A percentile compares a stretch with the other conserved stretches of the same genome.
Conservation (phyloP, 2,113 vertebrate genomes). For the Lynx canadensis region DNA sequence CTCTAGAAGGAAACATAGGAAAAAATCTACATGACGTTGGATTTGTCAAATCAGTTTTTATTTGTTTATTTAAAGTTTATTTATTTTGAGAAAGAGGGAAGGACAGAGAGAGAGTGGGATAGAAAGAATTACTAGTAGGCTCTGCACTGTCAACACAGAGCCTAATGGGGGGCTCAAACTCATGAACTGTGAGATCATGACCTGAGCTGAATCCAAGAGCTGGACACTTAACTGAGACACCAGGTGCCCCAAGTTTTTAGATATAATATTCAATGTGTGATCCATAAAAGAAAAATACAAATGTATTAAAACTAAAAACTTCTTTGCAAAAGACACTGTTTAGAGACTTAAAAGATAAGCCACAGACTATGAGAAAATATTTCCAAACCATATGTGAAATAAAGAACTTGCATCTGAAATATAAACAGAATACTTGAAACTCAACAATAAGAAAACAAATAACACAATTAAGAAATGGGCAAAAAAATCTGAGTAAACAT, state of each 20-base stretch:
- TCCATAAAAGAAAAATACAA: neutral
- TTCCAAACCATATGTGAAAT: neutral
- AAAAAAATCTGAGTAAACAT: neutral
- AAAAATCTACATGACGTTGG: neutral
- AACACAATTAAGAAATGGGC: neutral
- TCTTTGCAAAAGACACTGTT: neutral
- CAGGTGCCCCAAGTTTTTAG: neutral
- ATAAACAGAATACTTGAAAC: neutral
- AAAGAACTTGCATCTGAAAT: neutral
- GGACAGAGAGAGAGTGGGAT: too few species aligned
- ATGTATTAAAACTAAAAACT: constrained; percentile 2
- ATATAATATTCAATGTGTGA: neutral
- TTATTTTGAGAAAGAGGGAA: too few species aligned
- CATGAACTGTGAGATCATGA: too few species aligned
- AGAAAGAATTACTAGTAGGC: too few species aligned
- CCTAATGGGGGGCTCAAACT: too few species aligned
- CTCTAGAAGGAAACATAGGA: neutral
- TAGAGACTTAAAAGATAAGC: neutral
- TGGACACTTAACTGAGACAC: too few species aligned
- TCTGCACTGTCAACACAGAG: too few species aligned
- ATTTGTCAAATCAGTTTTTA: neutral
- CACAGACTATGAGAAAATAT: neutral
- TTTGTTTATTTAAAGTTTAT: too few species aligned
- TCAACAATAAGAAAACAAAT: constrained; percentile 10
- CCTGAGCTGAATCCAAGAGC: too few species aligned